These are phyloP conservation scores for Lasius platythorax DNA, from an alignment of 2,888 invertebrate genomes.

Conservation along the genomic window DNA sequence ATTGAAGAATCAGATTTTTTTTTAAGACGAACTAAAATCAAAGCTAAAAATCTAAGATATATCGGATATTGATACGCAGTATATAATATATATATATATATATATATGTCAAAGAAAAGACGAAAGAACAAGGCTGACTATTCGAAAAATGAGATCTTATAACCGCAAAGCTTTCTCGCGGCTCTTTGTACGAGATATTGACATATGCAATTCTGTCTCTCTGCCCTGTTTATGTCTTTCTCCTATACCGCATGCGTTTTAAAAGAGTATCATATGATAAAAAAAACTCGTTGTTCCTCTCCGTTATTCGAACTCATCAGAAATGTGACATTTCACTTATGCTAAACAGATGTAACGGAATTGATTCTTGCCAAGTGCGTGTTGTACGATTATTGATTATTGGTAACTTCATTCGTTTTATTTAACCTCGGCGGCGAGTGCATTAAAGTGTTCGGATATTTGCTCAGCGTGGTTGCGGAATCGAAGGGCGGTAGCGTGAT, in stretches of 20 bases:
- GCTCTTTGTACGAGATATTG: conserved; percentile 34
- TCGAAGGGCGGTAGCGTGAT: conserved; percentile 16
- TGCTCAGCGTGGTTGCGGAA: conserved; percentile 24
- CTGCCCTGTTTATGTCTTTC: conserved; percentile 14
- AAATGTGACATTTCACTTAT: conserved; percentile 24
- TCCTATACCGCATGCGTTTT: background rate
- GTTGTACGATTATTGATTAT: conserved; percentile 43
- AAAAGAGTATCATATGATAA: conserved; percentile 28
- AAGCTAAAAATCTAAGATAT: background rate
- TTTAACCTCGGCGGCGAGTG: conserved; percentile 12
- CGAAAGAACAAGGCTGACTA: conserved; percentile 21
- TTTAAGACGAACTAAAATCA: background rate
- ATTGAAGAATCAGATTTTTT: conserved; percentile 4
- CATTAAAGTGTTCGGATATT: conserved; percentile 45
- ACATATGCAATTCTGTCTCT: conserved; percentile 12
- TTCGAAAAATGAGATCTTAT: conserved; percentile 37
- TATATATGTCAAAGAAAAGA: background rate
- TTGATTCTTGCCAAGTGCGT: conserved; percentile 46
- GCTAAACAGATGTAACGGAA: conserved; percentile 8
- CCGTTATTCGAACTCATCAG: conserved; percentile 39
- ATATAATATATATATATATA: background rate
- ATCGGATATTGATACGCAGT: background rate
- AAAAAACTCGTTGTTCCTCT: conserved; percentile 20
- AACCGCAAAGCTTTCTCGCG: background rate
- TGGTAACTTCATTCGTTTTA: conserved; percentile 42